phyloP scores from a whole-genome alignment of 1,140 invertebrate genomes.

The Lepidurus couesii region DNA sequence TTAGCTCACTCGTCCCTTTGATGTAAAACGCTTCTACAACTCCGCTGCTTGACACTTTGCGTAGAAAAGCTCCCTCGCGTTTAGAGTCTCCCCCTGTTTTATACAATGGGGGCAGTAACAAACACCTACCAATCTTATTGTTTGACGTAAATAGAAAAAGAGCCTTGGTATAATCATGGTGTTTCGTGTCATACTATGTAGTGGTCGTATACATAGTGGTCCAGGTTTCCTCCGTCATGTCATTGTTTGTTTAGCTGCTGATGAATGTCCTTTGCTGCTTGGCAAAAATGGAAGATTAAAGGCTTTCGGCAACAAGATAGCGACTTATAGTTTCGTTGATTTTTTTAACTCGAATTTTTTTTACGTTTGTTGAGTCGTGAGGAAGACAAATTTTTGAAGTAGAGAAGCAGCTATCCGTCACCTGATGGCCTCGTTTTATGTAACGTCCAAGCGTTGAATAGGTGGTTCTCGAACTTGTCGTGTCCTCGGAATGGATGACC shows the following conservation, averaged over 20 bases:
- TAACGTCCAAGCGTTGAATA: neutral
- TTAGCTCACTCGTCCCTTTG: neutral
- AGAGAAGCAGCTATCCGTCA: neutral
- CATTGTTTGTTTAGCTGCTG: neutral
- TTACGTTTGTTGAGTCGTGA: neutral
- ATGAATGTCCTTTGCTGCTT: neutral
- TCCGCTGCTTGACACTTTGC: neutral
- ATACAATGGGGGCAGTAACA: no score
- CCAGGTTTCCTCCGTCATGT: neutral
- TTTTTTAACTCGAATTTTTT: neutral
- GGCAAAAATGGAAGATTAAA: neutral
- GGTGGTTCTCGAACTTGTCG: conserved; percentile 1
- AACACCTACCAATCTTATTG: no score
- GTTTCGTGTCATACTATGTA: no score
- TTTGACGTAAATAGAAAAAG: no score
- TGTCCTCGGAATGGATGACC: conserved; percentile 12
- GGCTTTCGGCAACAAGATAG: neutral
- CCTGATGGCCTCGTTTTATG: neutral
- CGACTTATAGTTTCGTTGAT: neutral
- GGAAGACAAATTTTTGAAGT: neutral
- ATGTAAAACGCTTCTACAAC: neutral
- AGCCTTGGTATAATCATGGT: no score
- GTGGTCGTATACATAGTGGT: no score
- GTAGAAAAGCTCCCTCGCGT: neutral
- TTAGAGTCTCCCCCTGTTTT: neutral